phyloP scores from a whole-genome alignment of 2,888 invertebrate species.

The Agriopis aurantiaria region DNA sequence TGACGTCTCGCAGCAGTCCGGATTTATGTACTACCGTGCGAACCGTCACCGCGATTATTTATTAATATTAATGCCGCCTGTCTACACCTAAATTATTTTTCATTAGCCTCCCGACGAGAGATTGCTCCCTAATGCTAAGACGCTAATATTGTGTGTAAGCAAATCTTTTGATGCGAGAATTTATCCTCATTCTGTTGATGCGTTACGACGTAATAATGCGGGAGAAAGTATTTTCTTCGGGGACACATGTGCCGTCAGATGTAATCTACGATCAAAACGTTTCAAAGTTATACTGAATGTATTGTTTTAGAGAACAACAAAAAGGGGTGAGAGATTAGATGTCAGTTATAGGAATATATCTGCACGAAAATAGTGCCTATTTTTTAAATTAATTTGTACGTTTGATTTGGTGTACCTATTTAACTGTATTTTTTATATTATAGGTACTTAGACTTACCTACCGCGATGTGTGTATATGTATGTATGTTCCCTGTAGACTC shows the following conservation, averaged over 20 bases:
- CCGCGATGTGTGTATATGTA: too few relatives aligned
- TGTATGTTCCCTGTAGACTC: too few relatives aligned
- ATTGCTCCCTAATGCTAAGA: slow-evolving; percentile 60
- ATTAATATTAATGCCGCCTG: slow-evolving; percentile 79
- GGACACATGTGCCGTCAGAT: slow-evolving; percentile 21
- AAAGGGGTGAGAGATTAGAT: background rate
- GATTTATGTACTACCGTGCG: slow-evolving; percentile 80
- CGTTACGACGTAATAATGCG: slow-evolving; percentile 43
- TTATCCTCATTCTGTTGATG: slow-evolving; percentile 58
- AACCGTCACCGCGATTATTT: slow-evolving; percentile 78
- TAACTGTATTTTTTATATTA: too few relatives aligned
- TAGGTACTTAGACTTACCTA: too few relatives aligned
- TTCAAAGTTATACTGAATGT: slow-evolving; percentile 7
- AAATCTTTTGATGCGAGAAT: slow-evolving; percentile 67
- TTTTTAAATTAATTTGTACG: too few relatives aligned
- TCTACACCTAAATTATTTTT: slow-evolving; percentile 77
- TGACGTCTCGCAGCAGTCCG: slow-evolving; percentile 75
- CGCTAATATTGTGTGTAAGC: slow-evolving; percentile 65
- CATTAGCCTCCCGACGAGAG: slow-evolving; percentile 68
- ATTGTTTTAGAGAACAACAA: background rate
- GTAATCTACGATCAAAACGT: slow-evolving; percentile 17
- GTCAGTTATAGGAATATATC: background rate
- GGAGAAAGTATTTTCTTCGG: slow-evolving; percentile 30
- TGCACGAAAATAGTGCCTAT: too few relatives aligned
- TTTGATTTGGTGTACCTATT: too few relatives aligned